Percentiles rank a stretch among this genome's conserved stretches.
These are phyloP conservation scores for Drosophila neonasuta DNA, from an alignment of 2,888 invertebrate genomes.

Conservation along the genomic window DNA sequence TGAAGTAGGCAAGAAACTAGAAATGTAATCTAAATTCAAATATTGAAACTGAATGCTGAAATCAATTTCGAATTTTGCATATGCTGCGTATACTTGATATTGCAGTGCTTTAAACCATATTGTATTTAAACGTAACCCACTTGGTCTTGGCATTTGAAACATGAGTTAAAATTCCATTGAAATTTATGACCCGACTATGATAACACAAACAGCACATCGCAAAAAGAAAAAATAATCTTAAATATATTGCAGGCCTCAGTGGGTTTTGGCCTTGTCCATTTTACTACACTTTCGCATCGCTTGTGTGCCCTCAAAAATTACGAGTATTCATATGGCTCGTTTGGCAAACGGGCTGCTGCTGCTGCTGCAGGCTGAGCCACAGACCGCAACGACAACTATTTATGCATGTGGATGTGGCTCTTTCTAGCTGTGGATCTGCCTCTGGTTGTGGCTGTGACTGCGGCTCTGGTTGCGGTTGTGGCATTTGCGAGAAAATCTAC, in stretches of 20 bases:
- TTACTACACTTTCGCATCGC: constrained; percentile 21
- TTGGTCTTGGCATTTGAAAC: background rate
- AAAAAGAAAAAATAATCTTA: constrained; percentile 13
- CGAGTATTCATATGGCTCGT: constrained; percentile 55
- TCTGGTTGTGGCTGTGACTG: constrained; percentile 10
- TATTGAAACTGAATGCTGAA: no score
- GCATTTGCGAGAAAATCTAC: constrained; percentile 26
- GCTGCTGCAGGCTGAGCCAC: constrained; percentile 24
- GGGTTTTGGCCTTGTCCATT: constrained; percentile 28
- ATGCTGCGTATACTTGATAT: background rate
- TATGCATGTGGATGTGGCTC: constrained; percentile 30
- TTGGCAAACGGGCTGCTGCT: constrained; percentile 19
- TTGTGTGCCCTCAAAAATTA: constrained; percentile 36
- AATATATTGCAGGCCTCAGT: constrained; percentile 38
- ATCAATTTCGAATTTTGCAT: background rate
- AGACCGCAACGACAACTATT: constrained; percentile 54
- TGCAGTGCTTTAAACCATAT: background rate
- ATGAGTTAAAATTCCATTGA: constrained; percentile 30
- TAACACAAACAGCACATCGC: constrained; percentile 2
- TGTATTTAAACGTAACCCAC: background rate
- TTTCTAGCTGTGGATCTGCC: constrained; percentile 6
- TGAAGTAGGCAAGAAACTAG: no score
- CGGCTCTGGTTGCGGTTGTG: constrained; percentile 12
- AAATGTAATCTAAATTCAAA: no score
- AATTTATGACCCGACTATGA: constrained; percentile 40